Conservation (phyloP, 2,888 invertebrate species). For the Mesorhabditis belari region DNA sequence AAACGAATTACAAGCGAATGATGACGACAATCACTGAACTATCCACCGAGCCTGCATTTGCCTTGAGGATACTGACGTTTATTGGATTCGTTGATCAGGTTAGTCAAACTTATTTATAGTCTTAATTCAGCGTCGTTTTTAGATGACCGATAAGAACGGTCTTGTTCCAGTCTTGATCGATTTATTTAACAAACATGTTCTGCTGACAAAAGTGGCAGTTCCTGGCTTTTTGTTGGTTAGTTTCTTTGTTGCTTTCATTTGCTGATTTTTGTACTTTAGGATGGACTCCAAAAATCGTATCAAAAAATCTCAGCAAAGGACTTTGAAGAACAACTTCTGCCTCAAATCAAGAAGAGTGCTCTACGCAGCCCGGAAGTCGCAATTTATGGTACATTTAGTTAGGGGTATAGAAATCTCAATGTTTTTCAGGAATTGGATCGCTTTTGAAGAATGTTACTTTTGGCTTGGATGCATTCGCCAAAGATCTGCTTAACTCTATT, state of each 20-base stretch:
- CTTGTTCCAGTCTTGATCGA: slow-evolving; percentile 4
- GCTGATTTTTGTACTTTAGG: not conserved
- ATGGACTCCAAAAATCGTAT: slow-evolving; percentile 1
- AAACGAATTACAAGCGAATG: not conserved
- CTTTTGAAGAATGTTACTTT: slow-evolving; percentile 12
- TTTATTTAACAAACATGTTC: slow-evolving; percentile 12
- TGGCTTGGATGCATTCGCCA: slow-evolving; percentile 13
- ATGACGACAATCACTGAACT: slow-evolving; percentile 1
- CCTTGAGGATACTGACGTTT: slow-evolving; percentile 7
- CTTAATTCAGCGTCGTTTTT: no score
- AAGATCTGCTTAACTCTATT: slow-evolving; percentile 17
- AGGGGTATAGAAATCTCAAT: not conserved
- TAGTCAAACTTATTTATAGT: no score
- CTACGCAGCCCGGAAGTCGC: slow-evolving; percentile 86
- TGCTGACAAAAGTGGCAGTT: slow-evolving; percentile 16
- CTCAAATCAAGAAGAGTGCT: slow-evolving; percentile 82
- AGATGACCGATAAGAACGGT: not conserved
- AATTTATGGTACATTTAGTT: slow-evolving; percentile 56
- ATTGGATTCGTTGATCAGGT: not conserved
- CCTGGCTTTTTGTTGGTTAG: slow-evolving; percentile 12
- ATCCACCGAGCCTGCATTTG: slow-evolving; percentile 1
- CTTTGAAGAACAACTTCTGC: slow-evolving; percentile 70
- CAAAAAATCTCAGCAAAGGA: slow-evolving; percentile 11
- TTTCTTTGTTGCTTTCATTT: not conserved
- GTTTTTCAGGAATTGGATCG: slow-evolving; percentile 7